phyloP scores from a whole-genome alignment of 2,797 vertebrate genomes.

The Phalanger gymnotis region DNA sequence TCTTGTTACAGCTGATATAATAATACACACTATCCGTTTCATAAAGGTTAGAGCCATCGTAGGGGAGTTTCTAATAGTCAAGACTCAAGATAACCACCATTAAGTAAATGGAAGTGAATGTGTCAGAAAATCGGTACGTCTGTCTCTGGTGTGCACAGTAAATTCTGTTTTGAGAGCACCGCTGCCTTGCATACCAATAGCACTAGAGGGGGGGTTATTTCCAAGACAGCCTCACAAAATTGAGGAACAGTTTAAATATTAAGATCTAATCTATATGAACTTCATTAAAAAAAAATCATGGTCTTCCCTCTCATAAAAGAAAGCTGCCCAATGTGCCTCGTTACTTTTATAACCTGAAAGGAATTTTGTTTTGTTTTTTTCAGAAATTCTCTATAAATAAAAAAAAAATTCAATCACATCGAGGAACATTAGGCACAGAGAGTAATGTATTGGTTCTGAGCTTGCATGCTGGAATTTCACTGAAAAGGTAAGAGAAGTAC shows the following conservation, averaged over 20 bases:
- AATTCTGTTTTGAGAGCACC: conserved; percentile 86
- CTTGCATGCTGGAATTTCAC: conserved; percentile 98
- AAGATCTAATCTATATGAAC: conserved; percentile 91
- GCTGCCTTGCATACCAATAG: conserved; percentile 90
- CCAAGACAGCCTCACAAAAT: conserved; percentile 96
- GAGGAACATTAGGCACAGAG: conserved; percentile 96
- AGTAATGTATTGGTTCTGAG: conserved; percentile 97
- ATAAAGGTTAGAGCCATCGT: conserved; percentile 83
- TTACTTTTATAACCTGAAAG: conserved; percentile 82
- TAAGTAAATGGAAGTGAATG: conserved; percentile 86
- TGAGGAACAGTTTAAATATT: conserved; percentile 93
- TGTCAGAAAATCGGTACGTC: conserved; percentile 85
- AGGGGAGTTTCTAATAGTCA: conserved; percentile 84
- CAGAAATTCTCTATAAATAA: conserved; percentile 87
- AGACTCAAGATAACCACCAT: conserved; percentile 81
- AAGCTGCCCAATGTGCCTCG: conserved; percentile 90
- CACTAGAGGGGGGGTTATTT: conserved; percentile 86
- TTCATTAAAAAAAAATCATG: conserved; percentile 86
- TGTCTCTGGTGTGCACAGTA: conserved; percentile 88
- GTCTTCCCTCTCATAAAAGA: conserved; percentile 86
- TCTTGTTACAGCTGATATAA: conserved; percentile 83
- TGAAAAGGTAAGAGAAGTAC: conserved; percentile 88
- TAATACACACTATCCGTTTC: conserved; percentile 77
- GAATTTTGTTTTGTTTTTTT: conserved; percentile 79
- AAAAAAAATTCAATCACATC: conserved; percentile 90